These are phyloP conservation scores for Zeus faber DNA, from an alignment of 2,113 vertebrate genomes.

Conservation along the genomic window DNA sequence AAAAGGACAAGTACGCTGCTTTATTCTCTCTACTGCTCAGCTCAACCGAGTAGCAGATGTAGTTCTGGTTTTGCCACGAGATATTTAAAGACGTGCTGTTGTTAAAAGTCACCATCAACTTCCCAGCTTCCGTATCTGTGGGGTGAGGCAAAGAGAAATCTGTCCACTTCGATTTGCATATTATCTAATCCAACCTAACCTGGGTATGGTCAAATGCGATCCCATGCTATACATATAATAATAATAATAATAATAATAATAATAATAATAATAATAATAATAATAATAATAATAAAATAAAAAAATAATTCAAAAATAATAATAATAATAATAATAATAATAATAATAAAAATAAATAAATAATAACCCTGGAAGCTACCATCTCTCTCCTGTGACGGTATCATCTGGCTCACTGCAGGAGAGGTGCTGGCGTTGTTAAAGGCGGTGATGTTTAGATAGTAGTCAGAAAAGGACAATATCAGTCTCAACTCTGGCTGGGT, in stretches of 20 bases:
- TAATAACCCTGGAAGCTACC: too few relatives aligned
- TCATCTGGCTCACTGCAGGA: slow-evolving; percentile 14
- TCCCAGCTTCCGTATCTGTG: slow-evolving; percentile 24
- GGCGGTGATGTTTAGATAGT: slow-evolving; percentile 51
- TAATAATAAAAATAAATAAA: too few relatives aligned
- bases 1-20: slow-evolving; percentile 31
- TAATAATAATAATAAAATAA: too few relatives aligned
- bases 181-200: too few relatives aligned
- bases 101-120: slow-evolving; percentile 51
- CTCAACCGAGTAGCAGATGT: slow-evolving; percentile 65
- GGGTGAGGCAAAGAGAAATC: not conserved
- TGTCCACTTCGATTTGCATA: too few relatives aligned
- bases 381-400: too few relatives aligned
- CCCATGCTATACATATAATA: too few relatives aligned
- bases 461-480: slow-evolving; percentile 63
- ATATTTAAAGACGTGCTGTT: slow-evolving; percentile 42
- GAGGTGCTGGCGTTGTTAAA: slow-evolving; percentile 60
- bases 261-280: too few relatives aligned
- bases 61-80: slow-evolving; percentile 44
- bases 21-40: slow-evolving; percentile 45
- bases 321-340: too few relatives aligned
- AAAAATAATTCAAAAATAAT: too few relatives aligned
- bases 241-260: too few relatives aligned
- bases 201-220: slow-evolving; percentile 1
- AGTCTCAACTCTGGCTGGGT: slow-evolving; percentile 39